These are phyloP conservation scores for Crotalus tigris DNA, from an alignment of 2,113 vertebrate species.

Conservation along the genomic window DNA sequence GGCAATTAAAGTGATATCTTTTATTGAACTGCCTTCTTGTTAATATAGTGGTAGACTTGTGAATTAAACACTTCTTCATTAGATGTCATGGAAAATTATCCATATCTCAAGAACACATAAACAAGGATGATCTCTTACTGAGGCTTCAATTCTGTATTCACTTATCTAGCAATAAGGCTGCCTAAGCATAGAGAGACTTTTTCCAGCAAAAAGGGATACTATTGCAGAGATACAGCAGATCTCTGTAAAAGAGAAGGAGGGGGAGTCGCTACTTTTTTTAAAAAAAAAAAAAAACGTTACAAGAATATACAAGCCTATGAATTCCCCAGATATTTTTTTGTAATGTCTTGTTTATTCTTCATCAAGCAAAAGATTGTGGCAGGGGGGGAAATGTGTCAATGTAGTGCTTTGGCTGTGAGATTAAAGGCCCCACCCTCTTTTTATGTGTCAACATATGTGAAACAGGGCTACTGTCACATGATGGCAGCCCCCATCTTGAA, in stretches of 20 bases:
- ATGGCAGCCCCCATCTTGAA: not conserved
- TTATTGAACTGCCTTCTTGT: not conserved
- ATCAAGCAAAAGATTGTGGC: not conserved
- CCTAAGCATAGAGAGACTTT: not conserved
- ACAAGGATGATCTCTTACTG: not conserved
- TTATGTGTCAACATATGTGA: not conserved
- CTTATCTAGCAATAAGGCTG: not conserved
- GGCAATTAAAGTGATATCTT: not conserved
- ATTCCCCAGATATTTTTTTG: not conserved
- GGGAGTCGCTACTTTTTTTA: not conserved
- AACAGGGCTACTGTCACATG: not conserved
- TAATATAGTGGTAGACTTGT: not conserved
- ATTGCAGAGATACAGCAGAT: not conserved
- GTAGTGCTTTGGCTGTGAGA: not conserved
- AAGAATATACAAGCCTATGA: not conserved
- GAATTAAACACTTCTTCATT: not conserved
- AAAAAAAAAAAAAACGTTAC: not conserved
- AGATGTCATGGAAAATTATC: not conserved
- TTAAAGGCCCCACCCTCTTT: not conserved
- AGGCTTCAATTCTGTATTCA: not conserved
- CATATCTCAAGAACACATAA: not conserved
- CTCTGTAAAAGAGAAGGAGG: not conserved
- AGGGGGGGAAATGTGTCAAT: not conserved
- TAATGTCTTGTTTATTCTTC: not conserved
- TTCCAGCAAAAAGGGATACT: not conserved